Evolutionary conservation across 2,113 vertebrate species (phyloP).

Genomic region (Symphodus melops): DNA sequence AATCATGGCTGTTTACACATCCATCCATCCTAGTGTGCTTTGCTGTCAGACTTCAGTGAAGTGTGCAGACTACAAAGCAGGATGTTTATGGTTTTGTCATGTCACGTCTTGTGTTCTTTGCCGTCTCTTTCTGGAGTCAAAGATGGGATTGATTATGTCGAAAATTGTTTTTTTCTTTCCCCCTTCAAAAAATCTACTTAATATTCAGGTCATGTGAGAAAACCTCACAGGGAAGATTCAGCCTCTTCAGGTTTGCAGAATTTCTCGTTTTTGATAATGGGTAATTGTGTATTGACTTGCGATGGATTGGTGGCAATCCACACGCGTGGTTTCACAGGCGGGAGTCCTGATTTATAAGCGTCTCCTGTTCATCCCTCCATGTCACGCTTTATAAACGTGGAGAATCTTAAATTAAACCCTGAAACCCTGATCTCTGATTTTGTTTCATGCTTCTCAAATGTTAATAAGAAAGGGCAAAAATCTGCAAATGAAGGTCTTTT

Average conservation of each 20-base stretch:
- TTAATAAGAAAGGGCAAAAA: constrained; percentile 42
- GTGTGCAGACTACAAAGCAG: constrained; percentile 63
- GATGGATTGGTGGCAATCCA: constrained; percentile 52
- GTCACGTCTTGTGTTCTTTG: constrained; percentile 45
- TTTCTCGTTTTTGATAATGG: constrained; percentile 25
- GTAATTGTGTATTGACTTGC: constrained; percentile 51
- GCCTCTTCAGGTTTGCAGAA: constrained; percentile 20
- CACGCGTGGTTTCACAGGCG: constrained; percentile 13
- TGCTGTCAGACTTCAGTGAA: constrained; percentile 59
- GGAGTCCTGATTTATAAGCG: constrained; percentile 46
- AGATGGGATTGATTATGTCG: constrained; percentile 57
- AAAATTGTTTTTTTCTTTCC: background rate
- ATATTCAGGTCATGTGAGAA: constrained; percentile 47
- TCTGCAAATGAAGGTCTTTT: constrained; percentile 40
- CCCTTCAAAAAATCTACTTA: background rate
- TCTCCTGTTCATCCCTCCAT: constrained; percentile 32
- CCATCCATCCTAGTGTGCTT: constrained; percentile 63
- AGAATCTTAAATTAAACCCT: constrained; percentile 63
- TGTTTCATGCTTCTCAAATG: constrained; percentile 62
- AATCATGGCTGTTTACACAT: constrained; percentile 71
- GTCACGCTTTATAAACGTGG: constrained; percentile 44
- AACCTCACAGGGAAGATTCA: background rate
- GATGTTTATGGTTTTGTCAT: constrained; percentile 67
- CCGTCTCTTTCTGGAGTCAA: constrained; percentile 38
- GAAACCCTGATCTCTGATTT: constrained; percentile 63